phyloP scores from a whole-genome alignment of 2,888 invertebrate genomes.

The Altica lythri region DNA sequence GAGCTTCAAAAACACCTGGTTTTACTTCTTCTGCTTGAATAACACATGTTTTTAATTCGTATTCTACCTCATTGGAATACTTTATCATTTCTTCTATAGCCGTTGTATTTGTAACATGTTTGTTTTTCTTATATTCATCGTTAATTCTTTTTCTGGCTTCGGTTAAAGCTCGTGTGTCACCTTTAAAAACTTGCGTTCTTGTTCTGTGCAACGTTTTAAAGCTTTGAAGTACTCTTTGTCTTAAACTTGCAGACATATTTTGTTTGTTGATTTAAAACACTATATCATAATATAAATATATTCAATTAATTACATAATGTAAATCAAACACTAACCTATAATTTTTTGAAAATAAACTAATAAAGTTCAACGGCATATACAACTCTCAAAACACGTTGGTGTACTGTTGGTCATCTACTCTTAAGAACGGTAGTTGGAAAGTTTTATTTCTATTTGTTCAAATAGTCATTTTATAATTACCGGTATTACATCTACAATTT shows the following conservation, averaged over 20 bases:
- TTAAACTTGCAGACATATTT: conserved; percentile 35
- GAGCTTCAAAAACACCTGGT: conserved; percentile 68
- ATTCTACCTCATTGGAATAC: conserved; percentile 70
- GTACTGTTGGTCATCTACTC: no score
- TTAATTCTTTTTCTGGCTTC: conserved; percentile 75
- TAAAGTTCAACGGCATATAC: no score
- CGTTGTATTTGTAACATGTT: conserved; percentile 62
- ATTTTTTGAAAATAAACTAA: no score
- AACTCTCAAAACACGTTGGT: no score
- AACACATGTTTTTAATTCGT: conserved; percentile 71
- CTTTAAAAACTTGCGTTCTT: conserved; percentile 68
- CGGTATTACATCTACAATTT: no score
- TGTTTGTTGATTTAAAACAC: no score
- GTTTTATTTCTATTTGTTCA: no score
- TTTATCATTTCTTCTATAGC: conserved; percentile 72
- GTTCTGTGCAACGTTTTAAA: conserved; percentile 77
- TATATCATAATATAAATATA: no score
- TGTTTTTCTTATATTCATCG: conserved; percentile 73
- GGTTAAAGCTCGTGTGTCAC: conserved; percentile 66
- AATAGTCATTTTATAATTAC: no score
- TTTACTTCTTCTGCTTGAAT: conserved; percentile 73
- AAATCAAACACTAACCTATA: conserved; percentile 8
- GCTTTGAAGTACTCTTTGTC: conserved; percentile 66
- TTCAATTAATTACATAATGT: conserved; percentile 16
- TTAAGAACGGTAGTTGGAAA: no score